Percentiles rank a stretch among this genome's conserved stretches.
These are phyloP conservation scores for Chironomus tentans DNA, from an alignment of 2,888 invertebrate species.

Conservation along the genomic window DNA sequence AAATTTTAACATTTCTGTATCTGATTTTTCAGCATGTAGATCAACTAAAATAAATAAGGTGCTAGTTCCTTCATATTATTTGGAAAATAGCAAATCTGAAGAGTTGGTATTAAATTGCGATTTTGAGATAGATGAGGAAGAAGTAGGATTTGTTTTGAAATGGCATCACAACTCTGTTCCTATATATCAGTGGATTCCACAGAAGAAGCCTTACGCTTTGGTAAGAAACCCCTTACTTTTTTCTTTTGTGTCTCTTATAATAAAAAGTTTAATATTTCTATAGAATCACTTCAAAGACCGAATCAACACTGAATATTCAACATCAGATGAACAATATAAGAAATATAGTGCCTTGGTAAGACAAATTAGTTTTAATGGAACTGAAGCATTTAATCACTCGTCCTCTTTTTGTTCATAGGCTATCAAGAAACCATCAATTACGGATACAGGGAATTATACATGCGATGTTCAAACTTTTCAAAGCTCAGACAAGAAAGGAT, in stretches of 20 bases:
- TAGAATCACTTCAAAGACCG: constrained; percentile 4
- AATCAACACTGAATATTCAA: not conserved
- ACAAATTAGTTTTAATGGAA: too few species aligned
- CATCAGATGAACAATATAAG: not conserved
- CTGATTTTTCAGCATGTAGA: constrained; percentile 11
- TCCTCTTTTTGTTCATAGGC: not conserved
- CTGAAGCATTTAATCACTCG: too few species aligned
- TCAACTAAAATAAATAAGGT: constrained; percentile 40
- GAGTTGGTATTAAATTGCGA: constrained; percentile 32
- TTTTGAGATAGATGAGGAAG: not conserved
- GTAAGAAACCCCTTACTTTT: not conserved
- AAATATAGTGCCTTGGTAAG: constrained; percentile 13
- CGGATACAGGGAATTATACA: constrained; percentile 2
- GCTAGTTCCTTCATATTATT: constrained; percentile 40
- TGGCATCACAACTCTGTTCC: not conserved
- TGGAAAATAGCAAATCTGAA: constrained; percentile 36
- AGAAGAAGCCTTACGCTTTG: not conserved
- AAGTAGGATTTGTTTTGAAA: constrained; percentile 15
- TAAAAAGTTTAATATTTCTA: not conserved
- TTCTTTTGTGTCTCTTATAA: not conserved
- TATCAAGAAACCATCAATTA: not conserved
- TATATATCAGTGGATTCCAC: constrained; percentile 21
- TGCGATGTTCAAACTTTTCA: constrained; percentile 17
- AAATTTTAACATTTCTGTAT: not conserved
- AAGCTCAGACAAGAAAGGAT: not conserved